Evolutionary conservation across 2,888 invertebrate genomes (phyloP), one percentile per base, ranked within the genome.

Genomic region (Orgyia antiqua): DNA sequence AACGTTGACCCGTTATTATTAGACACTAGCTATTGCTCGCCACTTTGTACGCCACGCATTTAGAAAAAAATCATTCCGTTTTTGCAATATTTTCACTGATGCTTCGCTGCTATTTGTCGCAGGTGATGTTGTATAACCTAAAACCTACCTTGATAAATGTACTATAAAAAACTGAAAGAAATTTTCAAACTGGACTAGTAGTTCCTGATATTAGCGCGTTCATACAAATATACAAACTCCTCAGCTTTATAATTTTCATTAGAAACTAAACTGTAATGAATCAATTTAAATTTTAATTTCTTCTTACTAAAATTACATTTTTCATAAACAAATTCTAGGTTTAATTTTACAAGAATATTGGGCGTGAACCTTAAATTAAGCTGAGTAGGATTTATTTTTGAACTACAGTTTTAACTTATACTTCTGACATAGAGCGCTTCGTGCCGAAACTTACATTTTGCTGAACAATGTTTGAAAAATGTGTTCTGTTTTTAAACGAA

Each of bases 361-460:
- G 18, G 10, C 12, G 19, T 48, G 31, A 20, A 34, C 51, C 33
- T 49, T 53, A 51, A 31, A 9, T 24, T 13, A 3, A n/a, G 24
- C 10, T 3, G 18, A 26, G n/a, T 40, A 51, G 42, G 40, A 39
- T 24, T 35, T 11, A 9, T 27, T 41, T 42, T 51, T 8, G 33
- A 19, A 8, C 30, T 19, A 45, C 56, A 56, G 59, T 60, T 77
- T 66, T 58, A 52, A 61, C 51, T 68, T 68, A 61, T 63, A 55
- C 58, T 47, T 46, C 46, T 79, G 74, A 82, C 70, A 54, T 70
- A 79, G 57, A 67, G 68, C 64, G 65, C 62, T 79, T 76, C 82
- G 83, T 83, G 84, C 79, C 77, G 74, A 83, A 83, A 80, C 72
- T 77, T 82, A 62, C 83, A 68, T 82, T 82, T 74, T 67, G 68